Base-by-base conservation (phyloP, 2,113 vertebrate genomes). In the Xyliphius kryptos region DNA sequence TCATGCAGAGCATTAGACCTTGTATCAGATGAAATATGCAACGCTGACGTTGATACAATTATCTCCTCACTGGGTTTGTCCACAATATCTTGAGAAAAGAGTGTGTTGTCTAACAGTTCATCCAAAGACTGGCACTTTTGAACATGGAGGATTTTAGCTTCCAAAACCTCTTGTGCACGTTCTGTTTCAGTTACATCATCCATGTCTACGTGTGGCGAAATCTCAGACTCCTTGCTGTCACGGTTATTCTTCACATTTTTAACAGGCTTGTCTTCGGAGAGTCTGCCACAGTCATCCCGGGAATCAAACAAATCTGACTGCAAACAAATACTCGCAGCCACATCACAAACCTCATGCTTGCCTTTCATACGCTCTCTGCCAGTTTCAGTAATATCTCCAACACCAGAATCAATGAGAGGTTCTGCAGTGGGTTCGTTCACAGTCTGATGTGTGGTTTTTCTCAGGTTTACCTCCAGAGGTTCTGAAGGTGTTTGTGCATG, bases 141-240 rank as follows among this genome's bases (percentile, higher is more conserved):
- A 37, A 37, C 54, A 6, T 17, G 21, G 12, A 22, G 43, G 50
- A 6, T 53, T 61, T 37, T 68, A 26, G 52, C 47, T 20, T 68
- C 22, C 56, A 68, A 21, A 6, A 51, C 37, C 22, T 69, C 71
- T 26, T 52, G 66, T 36, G 71, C 71, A 2, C 71, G 68, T 49
- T 73, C 71, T 0, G 71, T 73, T 61, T 73, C 71, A 56, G 71
- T 68, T 0, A 66, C 43, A 13, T 73, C 66, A 21, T 73, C 66
- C 10, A 17, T 9, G 1, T 73, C 71, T 17, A 6, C 3, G 17
- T 43, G 56, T 5, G 12, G 14, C 12, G 50, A 63, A 0, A 20
- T 40, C 36, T 56, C 70, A 17, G 20, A 32, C 15, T 67, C 43
- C 20, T 68, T 48, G 1, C 16, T 15, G 9, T 44, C 48, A 20